Base-by-base conservation (phyloP, 2,888 invertebrate genomes). In the Trichacis sp. region DNA sequence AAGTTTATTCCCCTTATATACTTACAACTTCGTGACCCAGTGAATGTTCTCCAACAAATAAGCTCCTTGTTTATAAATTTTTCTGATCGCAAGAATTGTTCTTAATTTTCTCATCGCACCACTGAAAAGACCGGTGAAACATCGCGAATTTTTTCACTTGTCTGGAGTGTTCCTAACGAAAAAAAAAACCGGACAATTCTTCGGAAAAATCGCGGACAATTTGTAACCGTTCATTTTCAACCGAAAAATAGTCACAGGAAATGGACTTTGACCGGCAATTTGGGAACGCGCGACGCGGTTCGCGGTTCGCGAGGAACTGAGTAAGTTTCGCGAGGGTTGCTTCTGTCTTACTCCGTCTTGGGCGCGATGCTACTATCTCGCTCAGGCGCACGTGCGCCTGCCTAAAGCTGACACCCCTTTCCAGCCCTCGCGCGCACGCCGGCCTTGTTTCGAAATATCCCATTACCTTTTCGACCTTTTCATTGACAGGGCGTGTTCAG, bases 291-390 rank as follows among this genome's bases (percentile, higher is more conserved):
- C 42, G 17, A 61, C 68, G 68, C 73, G 70, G 71, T 71, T 75
- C 79, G 77, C 77, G 79, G 76, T 74, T 77, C 80, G 77, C 80
- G 79, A 75, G 73, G 67, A 75, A 80, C 80, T 80, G 78, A 72
- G 71, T 71, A 77, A 72, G 71, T 71, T 70, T 57, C 66, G 61
- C 42, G 42, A 42, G 72, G 68, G 66, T 69, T 64, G 69, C 65
- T 57, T 19, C 17, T 45, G 56, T 18, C 17, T 42, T 42, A n/a
- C n/a, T n/a, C n/a, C n/a, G n/a, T n/a, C n/a, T n/a, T n/a, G n/a
- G n/a, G n/a, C n/a, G n/a, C n/a, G n/a, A n/a, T n/a, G n/a, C n/a
- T 14, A 9, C 6, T 14, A 58, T 48, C 58, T 54, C 62, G 49
- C 57, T 38, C 53, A 29, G 53, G 60, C 48, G 14, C 49, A 48